phyloP scores from a whole-genome alignment of 2,888 invertebrate genomes.

The Geophilus truncorum region DNA sequence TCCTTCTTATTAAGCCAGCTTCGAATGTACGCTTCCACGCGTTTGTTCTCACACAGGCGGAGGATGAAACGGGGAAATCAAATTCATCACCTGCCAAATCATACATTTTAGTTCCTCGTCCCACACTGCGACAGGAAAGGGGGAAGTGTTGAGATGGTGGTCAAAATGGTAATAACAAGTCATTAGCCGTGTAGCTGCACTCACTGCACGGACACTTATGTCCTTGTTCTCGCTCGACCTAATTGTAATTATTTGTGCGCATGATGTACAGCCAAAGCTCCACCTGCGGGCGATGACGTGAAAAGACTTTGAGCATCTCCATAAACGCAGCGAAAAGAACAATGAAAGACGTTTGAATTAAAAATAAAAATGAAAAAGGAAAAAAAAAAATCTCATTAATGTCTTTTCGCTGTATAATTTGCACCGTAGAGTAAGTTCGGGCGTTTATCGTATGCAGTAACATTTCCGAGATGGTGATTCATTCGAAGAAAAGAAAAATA shows the following conservation, averaged over 20 bases:
- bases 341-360: not conserved
- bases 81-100: constrained; percentile 23
- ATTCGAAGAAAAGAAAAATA: not conserved
- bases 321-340: not conserved
- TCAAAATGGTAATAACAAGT: constrained; percentile 25
- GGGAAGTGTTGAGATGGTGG: not conserved
- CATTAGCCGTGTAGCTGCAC: constrained; percentile 5
- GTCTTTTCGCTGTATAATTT: not conserved
- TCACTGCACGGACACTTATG: not conserved
- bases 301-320: constrained; percentile 20
- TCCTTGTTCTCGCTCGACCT: constrained; percentile 12
- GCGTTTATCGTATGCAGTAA: not conserved
- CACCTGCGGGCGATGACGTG: constrained; percentile 22
- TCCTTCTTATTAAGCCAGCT: not conserved
- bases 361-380: not conserved
- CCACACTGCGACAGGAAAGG: not conserved
- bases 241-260: constrained; percentile 8
- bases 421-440: not conserved
- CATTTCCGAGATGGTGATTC: not conserved
- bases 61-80: constrained; percentile 11
- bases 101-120: not conserved
- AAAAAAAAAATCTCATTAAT: not conserved
- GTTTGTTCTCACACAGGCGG: not conserved
- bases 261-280: constrained; percentile 20
- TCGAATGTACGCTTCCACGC: not conserved